phyloP scores from a whole-genome alignment of 2,113 vertebrate genomes.

The Myiopsitta monachus region DNA sequence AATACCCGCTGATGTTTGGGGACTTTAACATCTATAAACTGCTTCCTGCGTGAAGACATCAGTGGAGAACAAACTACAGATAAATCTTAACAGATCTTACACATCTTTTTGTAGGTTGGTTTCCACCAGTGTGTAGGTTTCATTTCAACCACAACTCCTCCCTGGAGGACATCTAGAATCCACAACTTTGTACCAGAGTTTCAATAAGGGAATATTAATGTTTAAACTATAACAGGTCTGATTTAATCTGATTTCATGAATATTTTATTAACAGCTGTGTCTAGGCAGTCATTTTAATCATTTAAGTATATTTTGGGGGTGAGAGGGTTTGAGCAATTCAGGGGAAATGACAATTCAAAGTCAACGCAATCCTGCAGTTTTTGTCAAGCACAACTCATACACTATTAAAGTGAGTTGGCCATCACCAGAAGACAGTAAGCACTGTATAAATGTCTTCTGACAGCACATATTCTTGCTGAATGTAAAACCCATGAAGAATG shows the following conservation, averaged over 20 bases:
- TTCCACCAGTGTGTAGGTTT: background rate
- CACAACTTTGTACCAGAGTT: background rate
- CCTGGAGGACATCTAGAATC: background rate
- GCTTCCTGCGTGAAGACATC: background rate
- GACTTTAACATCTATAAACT: background rate
- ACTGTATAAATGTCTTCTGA: background rate
- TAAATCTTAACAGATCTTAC: background rate
- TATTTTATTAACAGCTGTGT: constrained; percentile 36
- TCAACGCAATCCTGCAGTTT: background rate
- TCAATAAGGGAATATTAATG: constrained; percentile 16
- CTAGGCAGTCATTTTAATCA: constrained; percentile 31
- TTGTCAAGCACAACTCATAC: background rate
- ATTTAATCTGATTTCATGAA: constrained; percentile 44
- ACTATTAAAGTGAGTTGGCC: background rate
- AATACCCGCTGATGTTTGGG: accelerated
- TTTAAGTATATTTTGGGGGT: background rate
- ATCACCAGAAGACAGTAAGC: background rate
- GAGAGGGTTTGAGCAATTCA: background rate
- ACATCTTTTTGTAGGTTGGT: background rate
- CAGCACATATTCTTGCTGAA: background rate
- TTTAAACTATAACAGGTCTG: constrained; percentile 15
- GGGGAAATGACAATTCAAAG: constrained; percentile 36
- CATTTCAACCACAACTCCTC: background rate
- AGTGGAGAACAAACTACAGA: background rate
- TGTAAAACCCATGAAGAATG: background rate